Percentiles rank a stretch among this genome's conserved stretches.
These are phyloP conservation scores for Lycia hirtaria DNA, from an alignment of 2,888 invertebrate genomes.

Conservation along the genomic window DNA sequence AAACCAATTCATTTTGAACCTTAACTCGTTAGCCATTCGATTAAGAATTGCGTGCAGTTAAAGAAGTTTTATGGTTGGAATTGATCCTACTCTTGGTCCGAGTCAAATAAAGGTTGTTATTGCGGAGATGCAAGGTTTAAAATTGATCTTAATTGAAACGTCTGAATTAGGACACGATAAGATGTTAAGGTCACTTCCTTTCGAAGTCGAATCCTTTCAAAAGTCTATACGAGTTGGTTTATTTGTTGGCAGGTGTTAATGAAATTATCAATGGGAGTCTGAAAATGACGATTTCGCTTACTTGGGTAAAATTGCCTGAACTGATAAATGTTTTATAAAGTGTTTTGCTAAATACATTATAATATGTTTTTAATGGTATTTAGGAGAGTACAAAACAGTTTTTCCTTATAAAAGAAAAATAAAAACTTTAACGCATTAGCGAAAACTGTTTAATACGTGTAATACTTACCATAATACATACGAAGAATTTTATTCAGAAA, in stretches of 20 bases:
- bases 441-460: too few relatives aligned
- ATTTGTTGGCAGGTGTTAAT: neutral
- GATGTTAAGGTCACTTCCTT: conserved; percentile 25
- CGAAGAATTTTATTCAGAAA: too few relatives aligned
- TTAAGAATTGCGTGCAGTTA: conserved; percentile 9
- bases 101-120: conserved; percentile 24
- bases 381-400: too few relatives aligned
- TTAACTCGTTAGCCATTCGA: conserved; percentile 5
- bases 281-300: too few relatives aligned
- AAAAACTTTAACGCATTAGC: too few relatives aligned
- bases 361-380: too few relatives aligned
- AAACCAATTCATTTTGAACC: conserved; percentile 14
- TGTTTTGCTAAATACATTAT: too few relatives aligned
- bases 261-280: too few relatives aligned
- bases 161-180: conserved; percentile 16
- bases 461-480: too few relatives aligned
- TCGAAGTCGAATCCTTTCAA: conserved; percentile 13
- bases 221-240: neutral
- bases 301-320: too few relatives aligned
- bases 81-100: conserved; percentile 4
- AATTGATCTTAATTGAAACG: conserved; percentile 32
- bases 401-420: too few relatives aligned
- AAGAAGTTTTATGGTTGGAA: conserved; percentile 16
- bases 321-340: too few relatives aligned
- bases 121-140: conserved; percentile 22